phyloP scores from a whole-genome alignment of 2,113 vertebrate genomes.

The Rousettus leschenaultii region DNA sequence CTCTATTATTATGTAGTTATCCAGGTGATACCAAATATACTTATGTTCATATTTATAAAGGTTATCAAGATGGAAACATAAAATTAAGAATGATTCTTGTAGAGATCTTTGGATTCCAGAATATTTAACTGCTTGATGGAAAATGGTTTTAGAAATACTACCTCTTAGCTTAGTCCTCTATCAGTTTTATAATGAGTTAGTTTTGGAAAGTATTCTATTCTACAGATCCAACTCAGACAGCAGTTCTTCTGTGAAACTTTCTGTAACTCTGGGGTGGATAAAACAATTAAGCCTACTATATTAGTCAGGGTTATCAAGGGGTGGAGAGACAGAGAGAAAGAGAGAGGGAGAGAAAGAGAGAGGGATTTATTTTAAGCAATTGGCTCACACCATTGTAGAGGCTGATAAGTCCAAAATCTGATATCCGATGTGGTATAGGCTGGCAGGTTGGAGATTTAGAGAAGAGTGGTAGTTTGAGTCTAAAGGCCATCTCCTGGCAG shows the following conservation, averaged over 20 bases:
- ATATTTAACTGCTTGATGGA: not conserved
- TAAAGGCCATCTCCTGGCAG: not conserved
- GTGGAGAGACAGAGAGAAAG: too few relatives aligned
- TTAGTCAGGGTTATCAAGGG: not conserved
- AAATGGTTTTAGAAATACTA: not conserved
- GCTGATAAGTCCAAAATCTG: not conserved
- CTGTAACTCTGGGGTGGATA: not conserved
- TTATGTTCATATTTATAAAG: not conserved
- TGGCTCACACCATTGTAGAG: not conserved
- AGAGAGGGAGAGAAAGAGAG: not conserved
- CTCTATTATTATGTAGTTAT: not conserved
- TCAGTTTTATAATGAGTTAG: not conserved
- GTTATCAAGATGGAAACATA: not conserved
- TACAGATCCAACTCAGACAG: not conserved
- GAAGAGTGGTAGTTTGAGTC: not conserved
- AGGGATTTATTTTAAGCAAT: not conserved
- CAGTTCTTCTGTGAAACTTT: not conserved
- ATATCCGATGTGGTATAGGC: not conserved
- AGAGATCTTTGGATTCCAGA: not conserved
- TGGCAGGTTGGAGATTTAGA: not conserved
- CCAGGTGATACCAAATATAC: not conserved
- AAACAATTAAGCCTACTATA: not conserved
- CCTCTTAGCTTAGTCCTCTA: not conserved
- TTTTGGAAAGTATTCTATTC: not conserved
- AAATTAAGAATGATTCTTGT: not conserved